phyloP scores from a whole-genome alignment of 2,888 invertebrate genomes.

The Beris chalybata region DNA sequence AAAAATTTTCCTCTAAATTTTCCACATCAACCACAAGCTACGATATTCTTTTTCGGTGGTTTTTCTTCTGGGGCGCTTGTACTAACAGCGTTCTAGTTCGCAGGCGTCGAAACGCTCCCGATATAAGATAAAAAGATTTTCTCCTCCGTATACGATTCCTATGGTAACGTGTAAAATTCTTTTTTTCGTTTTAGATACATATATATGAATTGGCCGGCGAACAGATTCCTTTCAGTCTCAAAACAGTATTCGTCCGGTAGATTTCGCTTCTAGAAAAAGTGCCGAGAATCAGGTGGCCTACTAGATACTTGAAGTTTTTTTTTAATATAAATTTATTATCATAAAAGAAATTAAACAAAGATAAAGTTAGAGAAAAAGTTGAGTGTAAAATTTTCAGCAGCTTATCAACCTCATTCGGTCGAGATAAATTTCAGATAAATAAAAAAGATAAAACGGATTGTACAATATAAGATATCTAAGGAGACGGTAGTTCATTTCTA shows the following conservation, averaged over 20 bases:
- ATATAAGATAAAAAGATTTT: conserved; percentile 14
- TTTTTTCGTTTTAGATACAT: conserved; percentile 21
- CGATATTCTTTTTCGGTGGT: neutral
- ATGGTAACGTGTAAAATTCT: conserved; percentile 31
- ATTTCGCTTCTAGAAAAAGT: conserved; percentile 33
- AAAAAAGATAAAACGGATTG: neutral
- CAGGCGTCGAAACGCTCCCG: conserved; percentile 19
- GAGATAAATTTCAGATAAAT: conserved; percentile 18
- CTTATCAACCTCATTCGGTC: conserved; percentile 14
- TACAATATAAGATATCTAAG: neutral
- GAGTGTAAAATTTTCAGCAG: conserved; percentile 5
- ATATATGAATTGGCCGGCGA: conserved; percentile 37
- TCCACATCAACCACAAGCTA: conserved; percentile 7
- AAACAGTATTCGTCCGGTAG: conserved; percentile 38
- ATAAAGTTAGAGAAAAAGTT: neutral
- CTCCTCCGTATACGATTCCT: conserved; percentile 14
- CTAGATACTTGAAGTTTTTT: neutral
- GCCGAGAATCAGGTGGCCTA: conserved; percentile 31
- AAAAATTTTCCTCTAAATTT: neutral
- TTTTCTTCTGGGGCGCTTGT: conserved; percentile 11
- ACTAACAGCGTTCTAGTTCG: conserved; percentile 7
- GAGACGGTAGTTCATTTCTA: conserved; percentile 3
- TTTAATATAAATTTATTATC: neutral
- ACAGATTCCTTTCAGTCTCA: conserved; percentile 33
- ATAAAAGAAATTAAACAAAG: neutral